These are phyloP conservation scores for Mamestra brassicae DNA, from an alignment of 2,888 invertebrate species.

Conservation along the genomic window DNA sequence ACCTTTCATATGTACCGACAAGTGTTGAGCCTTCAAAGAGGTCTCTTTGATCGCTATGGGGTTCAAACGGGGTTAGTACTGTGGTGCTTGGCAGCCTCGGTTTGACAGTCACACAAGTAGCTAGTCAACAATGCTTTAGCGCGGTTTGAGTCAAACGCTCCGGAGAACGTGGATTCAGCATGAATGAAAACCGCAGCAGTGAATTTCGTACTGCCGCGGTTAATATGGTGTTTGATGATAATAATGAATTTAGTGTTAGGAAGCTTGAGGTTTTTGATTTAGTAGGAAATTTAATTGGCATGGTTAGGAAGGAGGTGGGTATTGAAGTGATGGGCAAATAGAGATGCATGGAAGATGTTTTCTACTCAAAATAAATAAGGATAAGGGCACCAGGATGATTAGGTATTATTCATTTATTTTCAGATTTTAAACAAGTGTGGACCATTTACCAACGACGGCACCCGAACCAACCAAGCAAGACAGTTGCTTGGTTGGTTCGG, in stretches of 20 bases:
- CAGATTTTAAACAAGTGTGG: no score
- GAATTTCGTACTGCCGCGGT: constrained; percentile 17
- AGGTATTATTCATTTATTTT: no score
- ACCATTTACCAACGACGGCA: no score
- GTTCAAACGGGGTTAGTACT: constrained; percentile 36
- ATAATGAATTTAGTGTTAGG: constrained; percentile 31
- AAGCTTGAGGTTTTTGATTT: constrained; percentile 15
- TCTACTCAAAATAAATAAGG: not conserved
- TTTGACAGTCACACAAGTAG: constrained; percentile 37
- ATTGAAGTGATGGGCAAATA: not conserved
- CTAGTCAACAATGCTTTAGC: constrained; percentile 45
- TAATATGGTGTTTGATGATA: constrained; percentile 13
- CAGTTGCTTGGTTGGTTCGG: no score
- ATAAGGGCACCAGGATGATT: not conserved
- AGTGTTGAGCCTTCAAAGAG: constrained; percentile 17
- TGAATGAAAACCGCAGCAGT: constrained; percentile 50
- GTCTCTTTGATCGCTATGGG: constrained; percentile 20
- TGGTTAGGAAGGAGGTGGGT: not conserved
- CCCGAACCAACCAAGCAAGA: no score
- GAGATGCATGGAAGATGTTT: not conserved
- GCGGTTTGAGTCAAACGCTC: constrained; percentile 41
- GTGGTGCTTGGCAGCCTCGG: constrained; percentile 32
- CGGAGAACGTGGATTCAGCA: constrained; percentile 23
- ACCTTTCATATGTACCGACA: not conserved
- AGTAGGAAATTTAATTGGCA: not conserved